phyloP scores from a whole-genome alignment of 2,888 invertebrate species.

The Macropis europaea region DNA sequence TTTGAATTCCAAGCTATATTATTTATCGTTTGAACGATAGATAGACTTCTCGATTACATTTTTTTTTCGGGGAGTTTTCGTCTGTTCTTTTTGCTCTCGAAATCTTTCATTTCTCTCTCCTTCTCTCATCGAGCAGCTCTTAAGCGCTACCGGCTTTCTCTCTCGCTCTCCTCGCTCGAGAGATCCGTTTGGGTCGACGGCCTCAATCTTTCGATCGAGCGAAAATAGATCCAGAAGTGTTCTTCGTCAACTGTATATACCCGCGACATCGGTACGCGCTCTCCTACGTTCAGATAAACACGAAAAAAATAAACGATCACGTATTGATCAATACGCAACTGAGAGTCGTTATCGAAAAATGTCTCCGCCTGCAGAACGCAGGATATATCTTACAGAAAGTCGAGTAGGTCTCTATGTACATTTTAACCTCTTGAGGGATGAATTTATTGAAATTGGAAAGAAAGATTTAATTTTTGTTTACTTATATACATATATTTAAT shows the following conservation, averaged over 20 bases:
- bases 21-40: too few relatives aligned
- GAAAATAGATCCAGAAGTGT: slow-evolving; percentile 66
- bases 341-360: background rate
- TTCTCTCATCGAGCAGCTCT: background rate
- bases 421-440: too few relatives aligned
- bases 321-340: background rate
- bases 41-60: slow-evolving; percentile 25
- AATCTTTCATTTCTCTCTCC: slow-evolving; percentile 25
- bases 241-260: slow-evolving; percentile 63
- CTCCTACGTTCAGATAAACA: slow-evolving; percentile 30
- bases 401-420: too few relatives aligned
- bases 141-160: slow-evolving; percentile 14
- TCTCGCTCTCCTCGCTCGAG: slow-evolving; percentile 39
- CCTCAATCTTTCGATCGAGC: slow-evolving; percentile 66
- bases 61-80: slow-evolving; percentile 13
- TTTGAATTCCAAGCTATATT: too few relatives aligned
- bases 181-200: slow-evolving; percentile 67
- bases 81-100: slow-evolving; percentile 26
- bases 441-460: too few relatives aligned
- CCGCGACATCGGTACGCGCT: slow-evolving; percentile 49
- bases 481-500: too few relatives aligned
- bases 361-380: background rate
- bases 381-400: too few relatives aligned
- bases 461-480: too few relatives aligned
- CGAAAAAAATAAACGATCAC: slow-evolving; percentile 26